phyloP scores from a whole-genome alignment of 2,888 invertebrate species.

The Chalcis sispes region DNA sequence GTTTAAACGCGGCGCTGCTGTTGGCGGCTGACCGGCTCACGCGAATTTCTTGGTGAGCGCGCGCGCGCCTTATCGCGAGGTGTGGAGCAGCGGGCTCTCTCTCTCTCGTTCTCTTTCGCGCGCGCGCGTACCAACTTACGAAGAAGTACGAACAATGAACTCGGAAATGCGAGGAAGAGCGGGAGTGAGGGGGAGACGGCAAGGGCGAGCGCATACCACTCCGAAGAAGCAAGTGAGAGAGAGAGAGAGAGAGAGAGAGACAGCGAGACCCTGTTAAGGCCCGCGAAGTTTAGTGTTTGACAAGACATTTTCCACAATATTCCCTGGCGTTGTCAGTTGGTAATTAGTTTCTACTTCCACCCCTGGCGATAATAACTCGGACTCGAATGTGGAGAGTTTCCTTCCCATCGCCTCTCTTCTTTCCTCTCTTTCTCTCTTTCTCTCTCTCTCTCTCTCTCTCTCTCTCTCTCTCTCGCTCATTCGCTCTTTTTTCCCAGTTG shows the following conservation, averaged over 20 bases:
- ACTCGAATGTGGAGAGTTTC: constrained; percentile 25
- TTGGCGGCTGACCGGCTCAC: constrained; percentile 18
- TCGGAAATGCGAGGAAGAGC: neutral
- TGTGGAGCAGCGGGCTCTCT: neutral
- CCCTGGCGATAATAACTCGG: constrained; percentile 60
- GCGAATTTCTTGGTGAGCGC: constrained; percentile 35
- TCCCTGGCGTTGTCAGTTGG: constrained; percentile 64
- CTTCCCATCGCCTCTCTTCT: neutral
- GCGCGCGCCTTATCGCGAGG: constrained; percentile 33
- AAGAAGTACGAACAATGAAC: constrained; percentile 50
- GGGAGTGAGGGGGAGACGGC: constrained; percentile 10
- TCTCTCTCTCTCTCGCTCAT: too few species aligned
- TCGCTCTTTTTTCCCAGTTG: too few species aligned
- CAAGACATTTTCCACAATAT: constrained; percentile 63
- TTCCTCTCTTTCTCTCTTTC: too few species aligned
- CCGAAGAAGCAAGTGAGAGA: constrained; percentile 27
- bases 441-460: too few species aligned
- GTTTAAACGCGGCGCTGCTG: constrained; percentile 31
- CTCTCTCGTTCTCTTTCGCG: too few species aligned
- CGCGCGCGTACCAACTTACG: constrained; percentile 32
- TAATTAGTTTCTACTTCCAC: constrained; percentile 64
- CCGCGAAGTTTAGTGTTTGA: constrained; percentile 61
- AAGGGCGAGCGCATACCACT: neutral
- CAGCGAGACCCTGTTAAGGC: neutral
- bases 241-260: constrained; percentile 31